Evolutionary conservation across 2,888 invertebrate species (phyloP), one percentile per base, ranked within the genome.

Genomic region (Rhamnusium bicolor): DNA sequence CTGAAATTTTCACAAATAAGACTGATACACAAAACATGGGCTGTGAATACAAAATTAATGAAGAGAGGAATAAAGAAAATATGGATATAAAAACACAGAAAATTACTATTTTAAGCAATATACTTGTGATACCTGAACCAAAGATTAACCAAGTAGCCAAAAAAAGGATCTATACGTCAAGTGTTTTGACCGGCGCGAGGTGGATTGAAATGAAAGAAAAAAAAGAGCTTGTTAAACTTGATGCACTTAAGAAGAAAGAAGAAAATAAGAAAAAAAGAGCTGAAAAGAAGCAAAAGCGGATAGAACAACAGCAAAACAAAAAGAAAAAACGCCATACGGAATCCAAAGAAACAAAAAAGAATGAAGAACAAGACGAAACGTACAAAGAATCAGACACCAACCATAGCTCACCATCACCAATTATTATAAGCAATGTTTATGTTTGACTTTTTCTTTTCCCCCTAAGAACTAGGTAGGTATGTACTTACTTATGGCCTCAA

Each of bases 121-220:
- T 56, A 54, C 24, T 56, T 12, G 27, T 56, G 24, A n/a, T 56
- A n/a, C 29, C 56, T n/a, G 6, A 54, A 10, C 54, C 56, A 56
- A 54, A 54, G 14, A 6, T n/a, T 56, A 27, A 18, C 12, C 7
- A 24, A 27, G 21, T 21, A 21, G 8, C 24, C n/a, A 56, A 27
- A 56, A 56, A 56, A 6, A 56, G n/a, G 27, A 12, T 3, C 3
- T 27, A 56, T 3, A 14, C 29, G 7, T 27, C 29, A 27, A 56
- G 56, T 27, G 56, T 56, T 19, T 56, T 56, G 12, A 56, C 56
- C 12, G 1, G 27, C n/a, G 56, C 12, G 7, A 10, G 19, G 12
- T 56, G 56, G 56, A 24, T 56, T 8, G 56, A 24, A 14, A 27
- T 14, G 2, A 8, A 7, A 27, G 56, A 56, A 27, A 56, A 21